phyloP scores from a whole-genome alignment of 2,888 invertebrate species.

The Amiota communis region DNA sequence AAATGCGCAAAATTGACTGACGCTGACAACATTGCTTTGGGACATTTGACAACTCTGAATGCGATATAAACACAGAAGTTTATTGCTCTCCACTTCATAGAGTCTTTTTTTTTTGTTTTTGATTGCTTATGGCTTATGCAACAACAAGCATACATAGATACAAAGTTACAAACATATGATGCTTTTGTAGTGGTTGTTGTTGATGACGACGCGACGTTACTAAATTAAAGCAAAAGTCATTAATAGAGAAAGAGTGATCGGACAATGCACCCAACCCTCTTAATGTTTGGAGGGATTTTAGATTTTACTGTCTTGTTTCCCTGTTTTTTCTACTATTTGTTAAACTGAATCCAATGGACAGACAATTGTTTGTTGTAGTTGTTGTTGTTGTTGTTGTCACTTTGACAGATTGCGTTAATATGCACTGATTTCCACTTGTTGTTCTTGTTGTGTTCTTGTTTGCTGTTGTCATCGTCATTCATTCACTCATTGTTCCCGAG shows the following conservation, averaged over 20 bases:
- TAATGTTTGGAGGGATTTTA: no score
- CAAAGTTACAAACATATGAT: no score
- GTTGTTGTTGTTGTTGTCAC: background rate
- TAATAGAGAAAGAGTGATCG: no score
- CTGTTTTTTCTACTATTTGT: no score
- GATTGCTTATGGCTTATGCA: slow-evolving; percentile 2
- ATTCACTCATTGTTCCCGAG: background rate
- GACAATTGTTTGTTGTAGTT: slow-evolving; percentile 4
- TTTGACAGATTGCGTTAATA: slow-evolving; percentile 19
- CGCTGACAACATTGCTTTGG: background rate
- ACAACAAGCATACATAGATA: background rate
- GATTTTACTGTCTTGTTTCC: no score
- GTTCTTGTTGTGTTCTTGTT: background rate
- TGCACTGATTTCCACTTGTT: slow-evolving; percentile 18
- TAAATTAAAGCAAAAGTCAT: no score
- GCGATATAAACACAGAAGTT: background rate
- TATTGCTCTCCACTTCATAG: slow-evolving; percentile 8
- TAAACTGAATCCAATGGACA: no score
- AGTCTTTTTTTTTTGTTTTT: background rate
- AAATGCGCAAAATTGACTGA: background rate
- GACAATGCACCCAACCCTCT: no score
- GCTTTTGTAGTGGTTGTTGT: no score
- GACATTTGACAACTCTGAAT: slow-evolving; percentile 4
- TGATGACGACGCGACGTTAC: no score
- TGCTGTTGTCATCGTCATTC: no score